Evolutionary conservation across 1,140 invertebrate species (phyloP).

Genomic region (Pemphigus obesinymphae): DNA sequence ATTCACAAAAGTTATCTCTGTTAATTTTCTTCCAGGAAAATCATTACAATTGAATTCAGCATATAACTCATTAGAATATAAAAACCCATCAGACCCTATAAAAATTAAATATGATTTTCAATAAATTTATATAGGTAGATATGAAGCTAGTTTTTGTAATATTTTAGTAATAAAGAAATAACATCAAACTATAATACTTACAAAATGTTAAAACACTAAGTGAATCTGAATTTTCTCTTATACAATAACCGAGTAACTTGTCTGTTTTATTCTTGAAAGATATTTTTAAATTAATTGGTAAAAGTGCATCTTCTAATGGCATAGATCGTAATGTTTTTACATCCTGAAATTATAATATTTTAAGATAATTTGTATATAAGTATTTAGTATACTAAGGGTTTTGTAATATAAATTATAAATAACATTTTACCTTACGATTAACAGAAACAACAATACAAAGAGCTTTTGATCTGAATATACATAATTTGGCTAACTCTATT

Average conservation of each 20-base stretch:
- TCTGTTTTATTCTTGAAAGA: slow-evolving; percentile 9
- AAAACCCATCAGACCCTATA: slow-evolving; percentile 12
- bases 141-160: too few species aligned
- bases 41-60: not conserved
- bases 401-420: not conserved
- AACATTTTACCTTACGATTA: slow-evolving; percentile 6
- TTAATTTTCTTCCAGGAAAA: slow-evolving; percentile 17
- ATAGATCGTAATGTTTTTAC: slow-evolving; percentile 21
- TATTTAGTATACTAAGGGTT: too few species aligned
- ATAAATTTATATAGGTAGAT: too few species aligned
- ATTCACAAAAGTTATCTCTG: slow-evolving; percentile 7
- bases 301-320: slow-evolving; percentile 10
- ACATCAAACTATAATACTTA: not conserved
- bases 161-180: not conserved
- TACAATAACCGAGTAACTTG: slow-evolving; percentile 24
- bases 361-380: too few species aligned
- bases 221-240: slow-evolving; percentile 22
- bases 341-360: slow-evolving; percentile 8
- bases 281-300: slow-evolving; percentile 27
- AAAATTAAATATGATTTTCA: not conserved
- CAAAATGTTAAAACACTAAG: slow-evolving; percentile 28
- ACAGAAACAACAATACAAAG: slow-evolving; percentile 14
- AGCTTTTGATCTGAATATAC: slow-evolving; percentile 20
- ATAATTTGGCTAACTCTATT: slow-evolving; percentile 26
- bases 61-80: slow-evolving; percentile 32